phyloP scores from a whole-genome alignment of 2,888 invertebrate species.

The Iphiclides podalirius region DNA sequence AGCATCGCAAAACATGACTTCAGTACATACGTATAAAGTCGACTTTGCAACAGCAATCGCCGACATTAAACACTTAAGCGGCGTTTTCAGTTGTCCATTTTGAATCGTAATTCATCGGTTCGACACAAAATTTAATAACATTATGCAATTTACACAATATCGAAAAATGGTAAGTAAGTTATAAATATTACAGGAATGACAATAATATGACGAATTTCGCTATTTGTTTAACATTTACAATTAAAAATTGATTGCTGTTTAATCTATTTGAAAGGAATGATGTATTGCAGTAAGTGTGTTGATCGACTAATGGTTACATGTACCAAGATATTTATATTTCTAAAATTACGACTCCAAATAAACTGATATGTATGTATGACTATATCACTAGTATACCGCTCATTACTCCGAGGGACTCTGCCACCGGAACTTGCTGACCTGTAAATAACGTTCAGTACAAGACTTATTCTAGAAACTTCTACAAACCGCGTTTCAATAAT shows the following conservation, averaged over 20 bases:
- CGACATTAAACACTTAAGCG: not conserved
- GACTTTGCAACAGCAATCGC: conserved; percentile 5
- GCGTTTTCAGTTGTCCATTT: conserved; percentile 37
- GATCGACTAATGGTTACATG: too few species aligned
- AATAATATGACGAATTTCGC: not conserved
- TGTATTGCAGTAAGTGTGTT: too few species aligned
- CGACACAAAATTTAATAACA: not conserved
- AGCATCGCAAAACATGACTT: conserved; percentile 12
- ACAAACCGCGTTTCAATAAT: too few species aligned
- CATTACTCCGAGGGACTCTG: conserved; percentile 73
- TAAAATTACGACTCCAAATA: conserved; percentile 10
- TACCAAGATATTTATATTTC: not conserved
- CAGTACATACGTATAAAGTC: not conserved
- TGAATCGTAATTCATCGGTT: conserved; percentile 29
- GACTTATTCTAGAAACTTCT: conserved; percentile 5
- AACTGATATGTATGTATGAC: not conserved
- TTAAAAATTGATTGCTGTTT: not conserved
- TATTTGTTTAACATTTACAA: not conserved
- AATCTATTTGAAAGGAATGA: not conserved
- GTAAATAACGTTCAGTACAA: conserved; percentile 44
- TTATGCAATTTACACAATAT: not conserved
- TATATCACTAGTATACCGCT: conserved; percentile 52
- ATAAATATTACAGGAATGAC: not conserved
- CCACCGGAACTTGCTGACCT: conserved; percentile 76
- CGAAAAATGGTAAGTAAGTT: not conserved